Evolutionary conservation across 35 echinoderm and acorn worm genomes (phyloP).

Genomic region (Hemicentrotus pulcherrimus): DNA sequence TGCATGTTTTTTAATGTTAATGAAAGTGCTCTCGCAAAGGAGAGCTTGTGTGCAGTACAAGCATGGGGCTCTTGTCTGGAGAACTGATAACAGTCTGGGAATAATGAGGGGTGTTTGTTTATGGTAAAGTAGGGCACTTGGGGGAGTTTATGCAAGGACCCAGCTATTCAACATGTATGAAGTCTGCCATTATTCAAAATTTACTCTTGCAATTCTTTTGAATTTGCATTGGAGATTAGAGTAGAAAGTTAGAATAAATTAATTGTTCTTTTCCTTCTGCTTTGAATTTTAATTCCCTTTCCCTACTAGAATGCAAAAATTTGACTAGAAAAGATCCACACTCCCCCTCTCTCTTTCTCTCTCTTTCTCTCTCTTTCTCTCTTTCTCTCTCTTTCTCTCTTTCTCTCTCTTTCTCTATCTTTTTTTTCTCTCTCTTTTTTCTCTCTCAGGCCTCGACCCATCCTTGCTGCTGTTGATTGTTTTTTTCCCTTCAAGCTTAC

Average conservation of each 20-base stretch:
- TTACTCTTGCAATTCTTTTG: not conserved
- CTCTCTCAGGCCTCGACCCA: too few species aligned
- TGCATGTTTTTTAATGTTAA: not conserved
- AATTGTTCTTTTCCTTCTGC: not conserved
- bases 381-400: not conserved
- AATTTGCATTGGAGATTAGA: not conserved
- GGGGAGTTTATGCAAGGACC: not conserved
- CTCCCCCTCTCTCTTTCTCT: not conserved
- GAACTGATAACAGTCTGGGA: not conserved
- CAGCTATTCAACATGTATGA: not conserved
- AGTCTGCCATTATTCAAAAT: not conserved
- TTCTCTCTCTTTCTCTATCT: too few species aligned
- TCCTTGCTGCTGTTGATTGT: too few species aligned
- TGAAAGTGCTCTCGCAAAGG: not conserved
- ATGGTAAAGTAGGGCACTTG: not conserved
- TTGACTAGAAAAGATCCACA: not conserved
- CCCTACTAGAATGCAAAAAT: not conserved
- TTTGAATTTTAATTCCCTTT: not conserved
- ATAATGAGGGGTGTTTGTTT: not conserved
- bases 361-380: too few species aligned
- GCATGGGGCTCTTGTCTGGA: not conserved
- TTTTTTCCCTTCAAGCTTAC: too few species aligned
- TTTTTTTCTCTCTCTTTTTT: too few species aligned
- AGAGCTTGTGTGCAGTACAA: not conserved
- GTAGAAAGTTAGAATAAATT: not conserved